phyloP scores from a whole-genome alignment of 2,113 vertebrate species.

The Actenoides lindsayi region DNA sequence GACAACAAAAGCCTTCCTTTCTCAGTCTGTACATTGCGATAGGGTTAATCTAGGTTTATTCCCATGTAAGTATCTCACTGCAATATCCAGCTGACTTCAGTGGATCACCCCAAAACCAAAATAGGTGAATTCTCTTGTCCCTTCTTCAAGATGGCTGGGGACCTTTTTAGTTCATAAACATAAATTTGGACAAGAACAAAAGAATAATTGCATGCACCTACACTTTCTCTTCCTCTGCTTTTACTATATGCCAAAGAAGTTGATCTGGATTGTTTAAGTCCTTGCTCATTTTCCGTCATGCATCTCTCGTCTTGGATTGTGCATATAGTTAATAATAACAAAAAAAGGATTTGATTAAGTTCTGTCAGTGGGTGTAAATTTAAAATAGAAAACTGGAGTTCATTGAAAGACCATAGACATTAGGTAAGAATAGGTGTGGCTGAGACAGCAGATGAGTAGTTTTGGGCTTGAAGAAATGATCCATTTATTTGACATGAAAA shows the following conservation, averaged over 20 bases:
- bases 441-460: not conserved
- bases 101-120: not conserved
- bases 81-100: not conserved
- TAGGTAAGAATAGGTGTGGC: not conserved
- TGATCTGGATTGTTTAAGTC: not conserved
- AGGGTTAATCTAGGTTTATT: not conserved
- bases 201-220: not conserved
- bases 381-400: not conserved
- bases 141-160: not conserved
- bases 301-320: not conserved
- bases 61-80: not conserved
- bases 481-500: not conserved
- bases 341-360: not conserved
- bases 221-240: not conserved
- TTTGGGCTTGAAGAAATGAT: not conserved
- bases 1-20: not conserved
- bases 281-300: not conserved
- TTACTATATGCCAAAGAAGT: not conserved
- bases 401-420: not conserved
- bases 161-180: not conserved
- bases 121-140: not conserved
- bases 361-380: not conserved
- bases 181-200: not conserved
- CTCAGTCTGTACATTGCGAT: not conserved
- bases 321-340: not conserved